Percentiles rank a stretch among this genome's conserved stretches.
Conservation (phyloP, 1,140 invertebrate species). For the Lerema accius region DNA sequence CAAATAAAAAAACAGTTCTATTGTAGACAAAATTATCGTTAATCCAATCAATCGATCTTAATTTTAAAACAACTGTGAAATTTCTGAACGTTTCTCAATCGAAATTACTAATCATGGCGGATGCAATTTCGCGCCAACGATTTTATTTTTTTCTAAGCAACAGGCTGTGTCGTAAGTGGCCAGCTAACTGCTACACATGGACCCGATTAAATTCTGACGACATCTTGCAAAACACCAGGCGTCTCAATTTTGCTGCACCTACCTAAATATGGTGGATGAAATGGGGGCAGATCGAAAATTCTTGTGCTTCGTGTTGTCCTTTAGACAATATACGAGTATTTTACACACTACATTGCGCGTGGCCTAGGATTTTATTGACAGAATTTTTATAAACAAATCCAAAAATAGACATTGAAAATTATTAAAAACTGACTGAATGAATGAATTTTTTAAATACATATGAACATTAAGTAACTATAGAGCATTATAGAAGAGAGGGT, state of each 20-base stretch:
- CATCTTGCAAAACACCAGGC: slow-evolving; percentile 40
- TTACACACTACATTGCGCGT: no score
- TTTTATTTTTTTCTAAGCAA: slow-evolving; percentile 28
- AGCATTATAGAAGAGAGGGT: no score
- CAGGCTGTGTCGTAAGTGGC: slow-evolving; percentile 38
- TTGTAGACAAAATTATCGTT: neutral
- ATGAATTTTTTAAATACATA: no score
- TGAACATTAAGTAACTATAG: no score
- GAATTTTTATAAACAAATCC: no score
- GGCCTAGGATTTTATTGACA: no score
- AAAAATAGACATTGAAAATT: no score
- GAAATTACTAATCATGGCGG: slow-evolving; percentile 13
- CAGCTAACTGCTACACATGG: slow-evolving; percentile 26
- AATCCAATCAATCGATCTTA: slow-evolving; percentile 3
- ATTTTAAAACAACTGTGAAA: slow-evolving; percentile 10
- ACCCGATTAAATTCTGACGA: slow-evolving; percentile 41
- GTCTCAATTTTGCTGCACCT: slow-evolving; percentile 19
- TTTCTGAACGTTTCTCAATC: slow-evolving; percentile 15
- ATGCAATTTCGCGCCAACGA: slow-evolving; percentile 24
- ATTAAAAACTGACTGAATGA: no score
- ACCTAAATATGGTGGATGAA: slow-evolving; percentile 20
- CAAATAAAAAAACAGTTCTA: no score
- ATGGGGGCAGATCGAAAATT: neutral
- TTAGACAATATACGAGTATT: no score
- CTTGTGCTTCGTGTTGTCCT: neutral